Evolutionary conservation across 2,888 invertebrate genomes (phyloP).

Genomic region (Pecten maximus): DNA sequence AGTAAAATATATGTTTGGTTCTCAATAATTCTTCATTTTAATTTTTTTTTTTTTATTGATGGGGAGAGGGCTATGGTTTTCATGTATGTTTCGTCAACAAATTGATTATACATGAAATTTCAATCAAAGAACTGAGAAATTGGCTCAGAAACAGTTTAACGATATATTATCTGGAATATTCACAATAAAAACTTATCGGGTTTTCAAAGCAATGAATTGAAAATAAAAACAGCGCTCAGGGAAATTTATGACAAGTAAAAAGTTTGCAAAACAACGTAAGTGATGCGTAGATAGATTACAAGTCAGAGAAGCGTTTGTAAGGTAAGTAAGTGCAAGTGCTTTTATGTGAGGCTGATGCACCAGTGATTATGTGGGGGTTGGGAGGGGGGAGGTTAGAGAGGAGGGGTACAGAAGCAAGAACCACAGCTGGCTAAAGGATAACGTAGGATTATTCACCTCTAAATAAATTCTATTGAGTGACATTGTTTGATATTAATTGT

Average conservation of each 20-base stretch:
- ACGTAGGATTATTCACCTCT: background rate
- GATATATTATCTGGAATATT: background rate
- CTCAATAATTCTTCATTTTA: too few species aligned
- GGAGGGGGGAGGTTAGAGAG: background rate
- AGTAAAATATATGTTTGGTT: too few species aligned
- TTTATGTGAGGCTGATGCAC: background rate
- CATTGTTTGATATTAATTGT: background rate
- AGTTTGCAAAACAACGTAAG: background rate
- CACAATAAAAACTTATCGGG: background rate
- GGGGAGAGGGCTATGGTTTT: too few species aligned
- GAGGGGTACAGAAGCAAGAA: background rate
- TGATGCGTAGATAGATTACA: background rate
- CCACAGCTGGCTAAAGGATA: background rate
- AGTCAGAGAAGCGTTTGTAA: background rate
- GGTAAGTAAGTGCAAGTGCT: constrained; percentile 1
- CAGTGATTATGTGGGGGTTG: background rate
- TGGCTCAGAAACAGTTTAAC: background rate
- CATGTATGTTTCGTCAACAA: too few species aligned
- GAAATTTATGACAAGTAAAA: background rate
- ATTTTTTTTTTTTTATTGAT: too few species aligned
- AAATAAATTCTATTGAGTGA: background rate
- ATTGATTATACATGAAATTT: too few species aligned
- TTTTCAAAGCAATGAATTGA: background rate
- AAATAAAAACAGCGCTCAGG: background rate
- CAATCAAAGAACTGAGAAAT: background rate